These are phyloP conservation scores for Lophotis ruficrista DNA, from an alignment of 2,113 vertebrate genomes.

Conservation along the genomic window DNA sequence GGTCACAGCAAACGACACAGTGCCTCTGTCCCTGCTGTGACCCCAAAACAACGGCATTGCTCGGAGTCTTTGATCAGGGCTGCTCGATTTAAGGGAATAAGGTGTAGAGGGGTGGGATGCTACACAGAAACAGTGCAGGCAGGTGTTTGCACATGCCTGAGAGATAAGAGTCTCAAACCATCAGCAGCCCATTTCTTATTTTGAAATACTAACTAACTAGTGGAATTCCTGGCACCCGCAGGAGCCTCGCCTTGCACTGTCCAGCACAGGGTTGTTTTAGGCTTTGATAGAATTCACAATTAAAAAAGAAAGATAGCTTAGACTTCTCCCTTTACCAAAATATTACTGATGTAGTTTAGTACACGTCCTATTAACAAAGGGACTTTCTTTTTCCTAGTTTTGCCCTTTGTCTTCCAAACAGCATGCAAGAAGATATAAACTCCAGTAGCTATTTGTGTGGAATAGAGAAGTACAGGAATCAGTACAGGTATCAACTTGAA, in stretches of 20 bases:
- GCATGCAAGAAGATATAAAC: rapidly evolving
- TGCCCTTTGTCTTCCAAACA: neutral
- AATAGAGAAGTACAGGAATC: neutral
- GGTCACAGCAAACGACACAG: neutral
- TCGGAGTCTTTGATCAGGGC: neutral
- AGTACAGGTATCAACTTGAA: neutral
- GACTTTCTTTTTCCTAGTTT: neutral
- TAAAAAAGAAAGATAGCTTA: neutral
- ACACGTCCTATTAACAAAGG: neutral
- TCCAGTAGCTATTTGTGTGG: neutral
- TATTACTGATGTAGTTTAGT: neutral
- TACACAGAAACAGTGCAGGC: neutral
- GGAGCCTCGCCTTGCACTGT: neutral
- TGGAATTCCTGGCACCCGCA: neutral
- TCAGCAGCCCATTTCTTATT: neutral
- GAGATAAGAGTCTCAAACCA: neutral
- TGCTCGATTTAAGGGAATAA: neutral
- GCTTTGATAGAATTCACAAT: neutral
- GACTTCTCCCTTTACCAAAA: neutral
- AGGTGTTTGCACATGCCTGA: rapidly evolving
- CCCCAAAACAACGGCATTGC: neutral
- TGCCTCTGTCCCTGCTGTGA: neutral
- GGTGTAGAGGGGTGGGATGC: neutral
- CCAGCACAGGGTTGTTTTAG: neutral
- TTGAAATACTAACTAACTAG: neutral